Conservation (phyloP, 30 jellyfish, hydroid and myxozoan species). For the Euphysa ruthae region DNA sequence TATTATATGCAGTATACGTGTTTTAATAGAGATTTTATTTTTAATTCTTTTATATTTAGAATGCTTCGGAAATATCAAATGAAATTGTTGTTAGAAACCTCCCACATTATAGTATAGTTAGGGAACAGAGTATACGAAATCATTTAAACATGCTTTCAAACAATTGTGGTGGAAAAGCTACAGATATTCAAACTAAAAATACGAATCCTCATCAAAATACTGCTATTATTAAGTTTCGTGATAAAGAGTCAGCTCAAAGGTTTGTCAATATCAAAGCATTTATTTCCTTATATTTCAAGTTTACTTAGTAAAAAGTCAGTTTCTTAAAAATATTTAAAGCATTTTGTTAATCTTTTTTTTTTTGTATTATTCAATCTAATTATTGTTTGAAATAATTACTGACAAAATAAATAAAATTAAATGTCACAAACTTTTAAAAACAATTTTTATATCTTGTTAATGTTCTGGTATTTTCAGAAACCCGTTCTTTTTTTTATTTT, state of each 20-base stretch:
- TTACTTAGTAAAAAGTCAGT: too few relatives aligned
- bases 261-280: background rate
- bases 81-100: slow-evolving; percentile 33
- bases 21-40: background rate
- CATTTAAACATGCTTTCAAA: slow-evolving; percentile 26
- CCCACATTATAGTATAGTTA: slow-evolving; percentile 12
- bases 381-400: too few relatives aligned
- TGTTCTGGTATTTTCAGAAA: too few relatives aligned
- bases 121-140: background rate
- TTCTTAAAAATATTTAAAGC: background rate
- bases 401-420: too few relatives aligned
- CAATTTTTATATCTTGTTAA: too few relatives aligned
- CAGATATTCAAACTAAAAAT: background rate
- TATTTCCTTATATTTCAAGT: background rate
- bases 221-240: slow-evolving; percentile 42
- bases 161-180: slow-evolving; percentile 71
- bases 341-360: background rate
- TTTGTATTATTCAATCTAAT: too few relatives aligned
- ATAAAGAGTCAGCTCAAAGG: slow-evolving; percentile 44
- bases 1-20: background rate
- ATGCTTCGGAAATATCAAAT: background rate
- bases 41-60: background rate
- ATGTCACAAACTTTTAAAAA: too few relatives aligned
- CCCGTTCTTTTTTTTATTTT: too few relatives aligned
- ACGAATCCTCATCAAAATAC: background rate